Percentiles rank a stretch among this genome's conserved stretches.
phyloP scores from a whole-genome alignment of 2,113 vertebrate species.

The Octodon degus region DNA sequence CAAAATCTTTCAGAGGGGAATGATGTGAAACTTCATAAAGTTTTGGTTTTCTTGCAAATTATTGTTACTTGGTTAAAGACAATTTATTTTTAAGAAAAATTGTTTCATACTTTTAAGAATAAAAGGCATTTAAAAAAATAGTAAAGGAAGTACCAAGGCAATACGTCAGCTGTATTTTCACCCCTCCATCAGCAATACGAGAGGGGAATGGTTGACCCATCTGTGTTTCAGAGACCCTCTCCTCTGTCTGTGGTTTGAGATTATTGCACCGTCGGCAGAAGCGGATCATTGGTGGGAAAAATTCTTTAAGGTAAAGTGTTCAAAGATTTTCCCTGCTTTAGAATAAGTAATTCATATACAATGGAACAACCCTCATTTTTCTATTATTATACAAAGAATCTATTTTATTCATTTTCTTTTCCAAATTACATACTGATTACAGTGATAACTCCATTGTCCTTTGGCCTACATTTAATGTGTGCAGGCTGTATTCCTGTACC shows the following conservation, averaged over 20 bases:
- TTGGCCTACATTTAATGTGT: not conserved
- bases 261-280: slow-evolving; percentile 94
- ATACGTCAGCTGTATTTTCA: not conserved
- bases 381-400: not conserved
- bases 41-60: not conserved
- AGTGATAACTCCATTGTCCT: not conserved
- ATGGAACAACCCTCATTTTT: not conserved
- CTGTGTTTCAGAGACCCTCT: slow-evolving; percentile 87
- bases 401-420: not conserved
- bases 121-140: not conserved
- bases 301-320: slow-evolving; percentile 93
- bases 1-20: not conserved
- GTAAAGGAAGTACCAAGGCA: not conserved
- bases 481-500: not conserved
- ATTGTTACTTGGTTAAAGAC: not conserved
- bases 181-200: fast-evolving
- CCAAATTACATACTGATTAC: not conserved
- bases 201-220: not conserved
- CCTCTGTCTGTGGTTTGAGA: slow-evolving; percentile 92
- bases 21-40: not conserved
- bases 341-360: not conserved
- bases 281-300: slow-evolving; percentile 96
- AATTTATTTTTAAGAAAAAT: slow-evolving; percentile 18
- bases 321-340: not conserved
- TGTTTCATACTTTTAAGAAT: not conserved